A percentile compares a stretch with the other conserved stretches of the same genome.
These are phyloP conservation scores for Drosophila serrata DNA, from an alignment of 1,140 invertebrate genomes.

Conservation along the genomic window DNA sequence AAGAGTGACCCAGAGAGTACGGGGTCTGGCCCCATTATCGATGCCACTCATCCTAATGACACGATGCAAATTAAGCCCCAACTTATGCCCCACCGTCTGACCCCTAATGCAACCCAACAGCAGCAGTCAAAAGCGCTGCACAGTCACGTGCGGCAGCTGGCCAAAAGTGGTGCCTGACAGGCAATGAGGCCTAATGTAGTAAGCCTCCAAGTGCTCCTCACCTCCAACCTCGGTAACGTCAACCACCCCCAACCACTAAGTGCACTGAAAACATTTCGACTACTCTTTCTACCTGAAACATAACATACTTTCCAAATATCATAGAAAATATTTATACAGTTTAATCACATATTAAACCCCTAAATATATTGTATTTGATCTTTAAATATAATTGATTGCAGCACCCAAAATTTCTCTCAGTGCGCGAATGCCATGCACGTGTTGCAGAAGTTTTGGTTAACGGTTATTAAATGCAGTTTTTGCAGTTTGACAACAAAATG, in stretches of 20 bases:
- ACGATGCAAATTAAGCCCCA: slow-evolving; percentile 72
- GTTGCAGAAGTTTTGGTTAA: slow-evolving; percentile 80
- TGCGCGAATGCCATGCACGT: slow-evolving; percentile 53
- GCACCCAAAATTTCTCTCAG: not conserved
- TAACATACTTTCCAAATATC: not conserved
- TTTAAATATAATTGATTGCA: not conserved
- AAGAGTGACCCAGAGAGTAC: slow-evolving; percentile 24
- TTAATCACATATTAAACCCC: too few species aligned
- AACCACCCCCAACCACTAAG: not conserved
- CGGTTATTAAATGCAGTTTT: slow-evolving; percentile 81
- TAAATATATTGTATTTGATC: too few species aligned
- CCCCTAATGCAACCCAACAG: slow-evolving; percentile 4
- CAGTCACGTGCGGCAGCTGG: slow-evolving; percentile 76
- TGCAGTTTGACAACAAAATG: slow-evolving; percentile 76
- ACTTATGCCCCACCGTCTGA: slow-evolving; percentile 13
- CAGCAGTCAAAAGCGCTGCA: slow-evolving; percentile 48
- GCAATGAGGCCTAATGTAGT: slow-evolving; percentile 63
- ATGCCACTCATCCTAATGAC: slow-evolving; percentile 71
- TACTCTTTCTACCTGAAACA: not conserved
- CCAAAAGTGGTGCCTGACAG: slow-evolving; percentile 58
- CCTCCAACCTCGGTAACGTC: slow-evolving; percentile 3
- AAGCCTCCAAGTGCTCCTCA: slow-evolving; percentile 17
- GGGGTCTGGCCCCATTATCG: slow-evolving; percentile 64
- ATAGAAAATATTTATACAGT: not conserved
- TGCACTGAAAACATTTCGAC: not conserved